Conservation (phyloP, 2,888 invertebrate species). For the Branchellion lobata region DNA sequence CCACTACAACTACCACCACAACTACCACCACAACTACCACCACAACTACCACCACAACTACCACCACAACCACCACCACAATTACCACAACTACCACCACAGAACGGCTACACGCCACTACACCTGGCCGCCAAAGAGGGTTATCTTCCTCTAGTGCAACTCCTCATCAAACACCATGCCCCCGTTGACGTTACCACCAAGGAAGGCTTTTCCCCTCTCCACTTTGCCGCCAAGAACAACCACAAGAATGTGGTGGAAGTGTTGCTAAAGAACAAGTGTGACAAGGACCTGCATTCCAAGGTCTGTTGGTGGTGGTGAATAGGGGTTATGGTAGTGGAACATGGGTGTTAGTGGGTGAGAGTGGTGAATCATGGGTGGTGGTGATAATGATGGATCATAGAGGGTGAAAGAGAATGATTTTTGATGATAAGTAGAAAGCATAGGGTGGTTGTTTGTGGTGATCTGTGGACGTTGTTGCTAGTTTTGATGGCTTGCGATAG, state of each 20-base stretch:
- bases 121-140: conserved; percentile 45
- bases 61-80: no score
- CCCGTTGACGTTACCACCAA: conserved; percentile 10
- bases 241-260: conserved; percentile 35
- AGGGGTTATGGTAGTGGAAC: no score
- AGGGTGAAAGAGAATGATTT: no score
- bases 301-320: no score
- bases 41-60: no score
- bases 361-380: neutral
- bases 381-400: neutral
- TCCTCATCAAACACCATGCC: conserved; percentile 28
- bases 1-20: no score
- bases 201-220: conserved; percentile 41
- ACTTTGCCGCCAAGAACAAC: conserved; percentile 45
- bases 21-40: no score
- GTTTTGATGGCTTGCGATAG: no score
- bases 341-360: no score
- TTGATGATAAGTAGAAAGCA: no score
- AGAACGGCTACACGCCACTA: conserved; percentile 45
- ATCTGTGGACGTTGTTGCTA: no score
- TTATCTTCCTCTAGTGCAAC: conserved; percentile 18
- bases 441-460: no score
- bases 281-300: conserved; percentile 34
- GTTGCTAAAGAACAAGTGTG: conserved; percentile 30
- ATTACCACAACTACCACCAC: conserved; percentile 36